Evolutionary conservation across 64 coral and sea anemone species (phyloP), one percentile per base, ranked within the genome.

Genomic region (Montipora cactus): DNA sequence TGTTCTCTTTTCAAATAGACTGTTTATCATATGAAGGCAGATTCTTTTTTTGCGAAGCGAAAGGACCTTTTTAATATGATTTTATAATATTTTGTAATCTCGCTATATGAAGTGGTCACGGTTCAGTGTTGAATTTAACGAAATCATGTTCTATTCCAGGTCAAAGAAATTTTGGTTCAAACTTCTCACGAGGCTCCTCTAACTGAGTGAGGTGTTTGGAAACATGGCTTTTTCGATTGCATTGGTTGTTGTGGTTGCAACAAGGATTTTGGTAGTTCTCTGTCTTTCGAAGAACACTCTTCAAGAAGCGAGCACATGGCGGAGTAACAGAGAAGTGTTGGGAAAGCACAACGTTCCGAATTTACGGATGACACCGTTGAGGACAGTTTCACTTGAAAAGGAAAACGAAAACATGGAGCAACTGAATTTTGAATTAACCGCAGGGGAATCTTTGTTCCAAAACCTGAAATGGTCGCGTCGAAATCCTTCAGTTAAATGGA

Each of bases 21-120:
- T 86, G 66, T 71, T 86, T 86, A 86, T 8, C 66, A 86, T 86
- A 86, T 86, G 64, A 86, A 86, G 82, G 46, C 45, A 3, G 64
- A 12, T 48, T 71, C 82, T 64, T 72, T 66, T 22, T 10, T 18
- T 2, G 19, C 44, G 66, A 70, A 22, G 66, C 62, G 11, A 50
- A 21, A 86, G 11, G 47, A 71, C 47, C 64, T 14, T 84, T 67
- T 47, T 84, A 67, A 80, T 47, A 2, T 15, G 19, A 21, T 67
- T 84, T 62, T 47, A 19, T 10, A n/a, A 12, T 44, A 0, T 46
- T 66, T 76, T 14, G 37, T 37, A 37, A 37, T 37, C 37, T 37
- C 37, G 37, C 37, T 1, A 37, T 37, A 37, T 37, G 37, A 37
- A 37, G 37, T 37, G 37, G 37, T 37, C 37, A 37, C 37, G 37